phyloP scores from a whole-genome alignment of 2,113 vertebrate genomes.

The Loxodonta africana region DNA sequence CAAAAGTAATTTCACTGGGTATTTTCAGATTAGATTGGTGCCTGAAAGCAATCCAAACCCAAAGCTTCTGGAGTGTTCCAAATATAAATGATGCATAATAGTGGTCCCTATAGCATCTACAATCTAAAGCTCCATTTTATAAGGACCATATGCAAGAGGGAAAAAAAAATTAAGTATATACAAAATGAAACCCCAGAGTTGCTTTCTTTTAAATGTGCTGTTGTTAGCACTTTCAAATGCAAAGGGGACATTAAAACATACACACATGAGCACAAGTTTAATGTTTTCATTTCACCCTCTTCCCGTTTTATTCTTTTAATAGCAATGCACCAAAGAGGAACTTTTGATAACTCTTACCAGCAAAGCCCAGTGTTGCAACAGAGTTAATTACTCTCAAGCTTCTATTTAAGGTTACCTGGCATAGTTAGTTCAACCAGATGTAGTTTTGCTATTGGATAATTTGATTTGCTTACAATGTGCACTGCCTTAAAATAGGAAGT shows the following conservation, averaged over 20 bases:
- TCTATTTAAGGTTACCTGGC: constrained; percentile 91
- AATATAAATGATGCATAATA: constrained; percentile 70
- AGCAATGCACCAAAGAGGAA: constrained; percentile 90
- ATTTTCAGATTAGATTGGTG: constrained; percentile 67
- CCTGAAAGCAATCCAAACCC: constrained; percentile 72
- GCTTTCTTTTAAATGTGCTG: constrained; percentile 86
- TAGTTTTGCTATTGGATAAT: constrained; percentile 88
- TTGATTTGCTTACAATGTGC: constrained; percentile 88
- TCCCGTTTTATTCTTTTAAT: constrained; percentile 91
- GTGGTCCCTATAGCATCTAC: constrained; percentile 78
- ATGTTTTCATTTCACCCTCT: constrained; percentile 90
- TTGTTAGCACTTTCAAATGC: constrained; percentile 87
- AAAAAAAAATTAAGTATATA: constrained; percentile 81
- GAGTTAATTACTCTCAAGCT: constrained; percentile 83
- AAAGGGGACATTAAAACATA: constrained; percentile 85
- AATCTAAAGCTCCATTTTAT: constrained; percentile 85
- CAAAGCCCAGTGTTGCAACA: constrained; percentile 88
- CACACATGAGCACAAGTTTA: constrained; percentile 76
- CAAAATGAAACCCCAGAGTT: constrained; percentile 68
- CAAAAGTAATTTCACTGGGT: constrained; percentile 57
- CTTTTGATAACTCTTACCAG: constrained; percentile 88
- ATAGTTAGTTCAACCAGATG: constrained; percentile 87
- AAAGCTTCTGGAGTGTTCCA: constrained; percentile 65
- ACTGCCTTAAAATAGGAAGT: constrained; percentile 87
- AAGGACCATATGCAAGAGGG: constrained; percentile 84